A percentile compares a stretch with the other conserved stretches of the same genome.
Evolutionary conservation across 2,113 vertebrate species (phyloP).

Genomic region (Mastomys coucha): DNA sequence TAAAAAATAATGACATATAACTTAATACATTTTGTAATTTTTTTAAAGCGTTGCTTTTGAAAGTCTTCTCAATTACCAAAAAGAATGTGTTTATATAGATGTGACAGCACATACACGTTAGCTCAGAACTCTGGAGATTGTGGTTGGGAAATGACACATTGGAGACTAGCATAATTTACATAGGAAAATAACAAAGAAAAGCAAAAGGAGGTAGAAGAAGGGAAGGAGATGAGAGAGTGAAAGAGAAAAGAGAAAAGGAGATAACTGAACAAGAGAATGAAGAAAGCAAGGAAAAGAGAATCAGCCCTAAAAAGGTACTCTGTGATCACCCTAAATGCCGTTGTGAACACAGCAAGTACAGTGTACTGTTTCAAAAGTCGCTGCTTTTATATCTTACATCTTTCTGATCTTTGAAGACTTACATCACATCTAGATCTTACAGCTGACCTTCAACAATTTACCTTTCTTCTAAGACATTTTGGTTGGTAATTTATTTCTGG

Average conservation of each 20-base stretch:
- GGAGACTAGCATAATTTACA: not conserved
- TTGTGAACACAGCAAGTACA: not conserved
- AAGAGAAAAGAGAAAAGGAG: not conserved
- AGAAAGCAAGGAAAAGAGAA: not conserved
- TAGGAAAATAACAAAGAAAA: not conserved
- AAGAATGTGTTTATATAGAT: not conserved
- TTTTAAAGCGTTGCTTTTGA: not conserved
- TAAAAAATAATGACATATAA: constrained; percentile 23
- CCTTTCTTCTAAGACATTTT: constrained; percentile 4
- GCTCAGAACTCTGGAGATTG: not conserved
- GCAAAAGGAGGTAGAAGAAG: not conserved
- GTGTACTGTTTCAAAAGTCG: not conserved
- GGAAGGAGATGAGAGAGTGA: not conserved
- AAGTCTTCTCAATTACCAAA: constrained; percentile 11
- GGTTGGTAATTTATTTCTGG: not conserved
- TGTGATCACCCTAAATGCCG: not conserved
- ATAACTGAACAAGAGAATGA: not conserved
- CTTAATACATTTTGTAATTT: not conserved
- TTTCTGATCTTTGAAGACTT: not conserved
- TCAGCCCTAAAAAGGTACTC: not conserved
- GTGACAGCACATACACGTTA: too few relatives aligned
- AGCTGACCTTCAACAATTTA: not conserved
- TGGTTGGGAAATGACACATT: too few relatives aligned
- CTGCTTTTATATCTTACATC: not conserved
- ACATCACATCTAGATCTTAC: not conserved